A percentile compares a stretch with the other conserved stretches of the same genome.
These are phyloP conservation scores for Ascaphus truei DNA, from an alignment of 2,113 vertebrate genomes.

Conservation along the genomic window DNA sequence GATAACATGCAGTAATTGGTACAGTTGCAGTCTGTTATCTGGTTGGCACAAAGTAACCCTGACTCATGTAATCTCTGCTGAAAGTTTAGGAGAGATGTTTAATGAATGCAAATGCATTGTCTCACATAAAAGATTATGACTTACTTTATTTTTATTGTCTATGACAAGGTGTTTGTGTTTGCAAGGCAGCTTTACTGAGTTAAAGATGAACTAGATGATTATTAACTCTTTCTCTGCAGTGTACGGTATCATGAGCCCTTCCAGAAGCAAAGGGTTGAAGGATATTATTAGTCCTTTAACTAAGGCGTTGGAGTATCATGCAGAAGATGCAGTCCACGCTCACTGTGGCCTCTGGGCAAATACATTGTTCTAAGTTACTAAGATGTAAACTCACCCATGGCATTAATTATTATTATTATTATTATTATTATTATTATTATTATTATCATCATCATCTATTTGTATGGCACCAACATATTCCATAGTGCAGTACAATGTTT, in stretches of 20 bases:
- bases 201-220: background rate
- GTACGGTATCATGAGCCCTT: background rate
- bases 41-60: slow-evolving; percentile 20
- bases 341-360: no score
- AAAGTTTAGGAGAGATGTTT: slow-evolving; percentile 10
- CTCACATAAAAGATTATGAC: slow-evolving; percentile 10
- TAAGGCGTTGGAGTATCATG: no score
- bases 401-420: no score
- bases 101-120: slow-evolving; percentile 2
- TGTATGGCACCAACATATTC: no score
- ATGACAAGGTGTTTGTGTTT: background rate
- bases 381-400: no score
- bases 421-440: no score
- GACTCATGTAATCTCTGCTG: slow-evolving; percentile 26
- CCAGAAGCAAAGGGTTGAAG: background rate
- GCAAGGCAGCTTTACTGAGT: background rate
- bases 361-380: no score
- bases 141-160: slow-evolving; percentile 12
- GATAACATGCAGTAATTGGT: slow-evolving; percentile 16
- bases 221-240: background rate
- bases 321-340: no score
- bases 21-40: slow-evolving; percentile 23
- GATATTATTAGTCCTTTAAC: no score
- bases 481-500: no score
- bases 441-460: no score